These are phyloP conservation scores for Proterorhinus semilunaris DNA, from an alignment of 2,113 vertebrate genomes.

Conservation along the genomic window DNA sequence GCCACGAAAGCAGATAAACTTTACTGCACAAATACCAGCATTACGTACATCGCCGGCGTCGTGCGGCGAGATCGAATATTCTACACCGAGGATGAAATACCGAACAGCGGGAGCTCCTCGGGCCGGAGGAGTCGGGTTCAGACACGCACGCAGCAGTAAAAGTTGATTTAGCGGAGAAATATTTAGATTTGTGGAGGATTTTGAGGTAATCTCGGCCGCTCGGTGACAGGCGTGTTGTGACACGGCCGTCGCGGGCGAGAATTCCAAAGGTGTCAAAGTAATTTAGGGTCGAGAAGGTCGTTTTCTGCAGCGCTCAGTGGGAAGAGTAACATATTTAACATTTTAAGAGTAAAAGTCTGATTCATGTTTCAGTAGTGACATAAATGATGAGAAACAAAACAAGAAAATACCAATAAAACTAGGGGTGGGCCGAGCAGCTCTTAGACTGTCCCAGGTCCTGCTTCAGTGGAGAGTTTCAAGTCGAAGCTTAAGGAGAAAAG, in stretches of 20 bases:
- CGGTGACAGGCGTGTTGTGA: conserved; percentile 34
- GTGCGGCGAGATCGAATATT: conserved; percentile 22
- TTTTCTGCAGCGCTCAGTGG: no score
- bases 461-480: no score
- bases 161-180: conserved; percentile 5
- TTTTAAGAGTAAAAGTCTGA: no score
- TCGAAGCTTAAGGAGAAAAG: no score
- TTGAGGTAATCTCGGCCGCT: conserved; percentile 39
- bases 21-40: conserved; percentile 20
- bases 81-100: conserved; percentile 5
- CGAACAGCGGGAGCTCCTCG: conserved; percentile 14
- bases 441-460: no score
- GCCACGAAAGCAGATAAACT: conserved; percentile 31
- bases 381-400: no score
- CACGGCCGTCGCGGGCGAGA: background rate
- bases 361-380: no score
- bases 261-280: no score
- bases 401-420: no score
- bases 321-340: no score
- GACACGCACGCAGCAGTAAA: conserved; percentile 34
- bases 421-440: no score
- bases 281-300: no score
- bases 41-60: conserved; percentile 4
- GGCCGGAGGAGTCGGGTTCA: conserved; percentile 12
- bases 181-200: background rate